Base-by-base conservation (phyloP, 2,113 vertebrate genomes). In the Globicephala melas region DNA sequence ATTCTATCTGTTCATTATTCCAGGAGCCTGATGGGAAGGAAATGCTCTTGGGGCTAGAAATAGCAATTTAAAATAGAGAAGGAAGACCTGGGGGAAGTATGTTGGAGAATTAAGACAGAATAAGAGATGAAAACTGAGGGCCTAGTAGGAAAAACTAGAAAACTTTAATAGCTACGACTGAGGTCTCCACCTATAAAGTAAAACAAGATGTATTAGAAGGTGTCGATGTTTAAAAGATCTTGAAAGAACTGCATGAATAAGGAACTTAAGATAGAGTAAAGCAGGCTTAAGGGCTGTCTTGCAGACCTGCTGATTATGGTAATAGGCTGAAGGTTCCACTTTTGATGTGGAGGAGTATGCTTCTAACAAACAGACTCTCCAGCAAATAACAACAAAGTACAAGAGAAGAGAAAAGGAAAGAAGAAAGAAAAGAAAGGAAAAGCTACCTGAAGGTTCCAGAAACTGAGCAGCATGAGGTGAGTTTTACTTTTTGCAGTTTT, bases 1-100 rank as follows among this genome's bases (percentile, higher is more conserved):
- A 74, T 90, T 97, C 93, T 95, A 89, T 76, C 95, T 94, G 89
- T 97, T 97, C 94, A 88, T 97, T 96, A 94, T 96, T 94, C 87
- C 47, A 70, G 92, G 65, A 97, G 89, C 65, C 89, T 88, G 25
- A 82, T 92, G 92, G 95, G 80, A 96, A 92, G 55, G 38, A 85
- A 96, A 97, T 76, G n/a, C 96, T 97, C 95, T 96, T 58, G 86
- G 94, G 95, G 95, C 96, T 97, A 95, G 44, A 96, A 94, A 97
- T 55, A 87, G 50, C 87, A 94, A 96, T 97, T 97, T 96, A 96
- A 96, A 93, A 86, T 74, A 70, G 86, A 95, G 85, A 84, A 92
- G 44, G 44, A 87, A 97, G 55, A 92, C 86, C 73, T 89, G 65
- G 68, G 76, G 68, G 79, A 91, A 96, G 36, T 4, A 87, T 50